Evolutionary conservation across 2,113 vertebrate genomes (phyloP).

Genomic region (Corvus hawaiiensis): DNA sequence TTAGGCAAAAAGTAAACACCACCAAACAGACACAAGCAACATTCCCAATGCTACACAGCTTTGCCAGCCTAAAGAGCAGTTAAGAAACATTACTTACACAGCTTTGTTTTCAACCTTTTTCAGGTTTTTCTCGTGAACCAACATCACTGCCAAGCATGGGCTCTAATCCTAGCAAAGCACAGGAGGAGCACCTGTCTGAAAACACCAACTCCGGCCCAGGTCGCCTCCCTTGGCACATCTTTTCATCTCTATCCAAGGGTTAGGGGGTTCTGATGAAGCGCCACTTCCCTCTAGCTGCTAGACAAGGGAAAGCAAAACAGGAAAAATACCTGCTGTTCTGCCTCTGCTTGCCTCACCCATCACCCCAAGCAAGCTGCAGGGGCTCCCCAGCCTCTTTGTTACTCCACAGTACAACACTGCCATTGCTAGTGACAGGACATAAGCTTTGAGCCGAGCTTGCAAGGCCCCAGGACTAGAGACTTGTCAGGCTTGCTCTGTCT

Average conservation of each 20-base stretch:
- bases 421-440: background rate
- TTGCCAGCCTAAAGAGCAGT: background rate
- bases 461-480: background rate
- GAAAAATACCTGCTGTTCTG: background rate
- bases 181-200: background rate
- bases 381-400: background rate
- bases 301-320: background rate
- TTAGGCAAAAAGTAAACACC: background rate
- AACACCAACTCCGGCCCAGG: background rate
- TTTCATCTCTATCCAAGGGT: accelerated
- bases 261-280: background rate
- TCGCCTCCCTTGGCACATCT: background rate
- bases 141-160: background rate
- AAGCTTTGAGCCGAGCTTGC: background rate
- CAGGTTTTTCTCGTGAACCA: background rate
- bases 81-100: background rate
- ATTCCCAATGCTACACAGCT: background rate
- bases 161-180: background rate
- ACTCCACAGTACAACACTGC: background rate
- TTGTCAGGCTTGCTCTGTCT: background rate
- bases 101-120: background rate
- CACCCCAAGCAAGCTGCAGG: background rate
- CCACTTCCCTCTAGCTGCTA: slow-evolving; percentile 17
- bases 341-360: background rate
- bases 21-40: background rate